Percentiles rank a stretch among this genome's conserved stretches.
Conservation (phyloP, 2,888 invertebrate genomes). For the Cylindroiulus punctatus region DNA sequence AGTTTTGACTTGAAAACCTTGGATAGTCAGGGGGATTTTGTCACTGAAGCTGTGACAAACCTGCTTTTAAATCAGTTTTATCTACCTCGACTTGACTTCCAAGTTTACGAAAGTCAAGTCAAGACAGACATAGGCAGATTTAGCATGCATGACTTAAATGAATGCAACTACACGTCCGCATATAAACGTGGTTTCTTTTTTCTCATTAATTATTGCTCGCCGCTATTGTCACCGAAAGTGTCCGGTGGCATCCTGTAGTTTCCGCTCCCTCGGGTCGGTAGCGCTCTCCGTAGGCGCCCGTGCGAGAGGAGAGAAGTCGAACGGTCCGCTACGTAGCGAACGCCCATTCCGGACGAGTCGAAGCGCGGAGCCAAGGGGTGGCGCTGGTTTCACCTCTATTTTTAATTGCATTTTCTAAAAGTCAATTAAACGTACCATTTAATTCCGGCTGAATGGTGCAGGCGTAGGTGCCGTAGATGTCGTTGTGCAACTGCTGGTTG, state of each 20-base stretch:
- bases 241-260: conserved; percentile 2
- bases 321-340: neutral
- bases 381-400: neutral
- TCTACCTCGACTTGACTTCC: too few species aligned
- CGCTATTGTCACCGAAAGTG: neutral
- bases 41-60: too few species aligned
- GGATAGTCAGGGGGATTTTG: too few species aligned
- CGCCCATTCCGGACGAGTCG: neutral
- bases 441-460: conserved; percentile 43
- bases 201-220: neutral
- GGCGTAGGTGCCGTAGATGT: conserved; percentile 75
- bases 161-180: too few species aligned
- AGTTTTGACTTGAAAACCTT: too few species aligned
- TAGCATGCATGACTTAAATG: too few species aligned
- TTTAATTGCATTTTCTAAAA: conserved; percentile 37
- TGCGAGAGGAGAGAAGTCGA: neutral
- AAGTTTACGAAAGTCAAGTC: too few species aligned
- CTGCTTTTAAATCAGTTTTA: too few species aligned
- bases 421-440: conserved; percentile 47
- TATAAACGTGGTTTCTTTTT: too few species aligned
- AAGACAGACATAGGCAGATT: too few species aligned
- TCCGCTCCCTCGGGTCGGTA: neutral
- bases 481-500: conserved; percentile 78
- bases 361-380: neutral
- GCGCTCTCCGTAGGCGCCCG: neutral